Base-by-base conservation (phyloP, 2,888 invertebrate species). In the Nymphalis urticae region DNA sequence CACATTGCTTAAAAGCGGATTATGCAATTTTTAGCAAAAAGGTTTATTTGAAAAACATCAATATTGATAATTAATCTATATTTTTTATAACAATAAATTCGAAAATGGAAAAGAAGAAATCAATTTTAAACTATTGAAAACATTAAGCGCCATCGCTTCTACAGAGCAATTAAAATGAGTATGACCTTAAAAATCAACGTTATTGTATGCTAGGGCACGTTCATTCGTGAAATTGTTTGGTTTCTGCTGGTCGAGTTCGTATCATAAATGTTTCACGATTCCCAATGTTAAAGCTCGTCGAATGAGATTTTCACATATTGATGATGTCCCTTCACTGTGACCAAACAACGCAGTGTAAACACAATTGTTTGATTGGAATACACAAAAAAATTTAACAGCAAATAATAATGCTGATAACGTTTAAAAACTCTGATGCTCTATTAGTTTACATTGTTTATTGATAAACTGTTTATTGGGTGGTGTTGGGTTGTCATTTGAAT, bases 291-390 rank as follows among this genome's bases (percentile, higher is more conserved):
- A 84, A 84, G 80, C 77, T 80, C 80, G 76, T 64, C 74, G 84
- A 86, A 88, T 85, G 87, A 87, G 85, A 85, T 87, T 88, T 89
- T 88, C 86, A 87, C 83, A 85, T 88, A 88, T 89, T 89, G 85
- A 88, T 87, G 85, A 87, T 87, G 85, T 85, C 85, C 84, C 83
- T 82, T 82, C 82, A 85, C 84, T 84, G 82, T 84, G 84, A 82
- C 79, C 85, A 85, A 88, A 90, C 85, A 87, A 84, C 82, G 80
- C 79, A 76, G 73, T 76, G 82, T 79, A 80, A 82, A 83, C 85
- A 85, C 85, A 85, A 84, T 83, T 86, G 83, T 81, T 78, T 84
- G 87, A 83, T 85, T 87, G 81, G 85, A 81, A 85, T 84, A 78
- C 83, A 84, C 82, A 72, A 58, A 42, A 74, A 73, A 73, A 66